Evolutionary conservation across 2,888 invertebrate genomes (phyloP), one percentile per base, ranked within the genome.

Genomic region (Rhimphoctona megacephalus): DNA sequence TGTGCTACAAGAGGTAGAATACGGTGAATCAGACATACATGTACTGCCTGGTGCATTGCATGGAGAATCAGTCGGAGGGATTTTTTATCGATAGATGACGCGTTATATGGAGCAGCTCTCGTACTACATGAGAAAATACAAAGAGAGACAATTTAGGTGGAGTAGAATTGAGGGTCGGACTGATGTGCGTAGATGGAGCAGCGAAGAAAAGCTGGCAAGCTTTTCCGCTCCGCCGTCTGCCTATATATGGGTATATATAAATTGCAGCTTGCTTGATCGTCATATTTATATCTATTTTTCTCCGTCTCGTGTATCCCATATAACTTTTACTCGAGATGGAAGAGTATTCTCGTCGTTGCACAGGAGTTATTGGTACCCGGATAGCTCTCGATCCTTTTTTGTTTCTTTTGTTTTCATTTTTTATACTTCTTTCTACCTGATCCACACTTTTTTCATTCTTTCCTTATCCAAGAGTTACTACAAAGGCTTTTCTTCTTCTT

Each of bases 281-380:
- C 89, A 90, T 90, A 91, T 91, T 90, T 90, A 89, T 92, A 90
- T 92, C 90, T 91, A 91, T 91, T 91, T 82, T 92, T 90, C 89
- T 87, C 85, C 86, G 84, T 85, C 88, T 84, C 85, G 78, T 88
- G 81, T 79, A 84, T 88, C 89, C 87, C 89, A 87, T 88, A 87
- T 88, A 88, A 81, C 82, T 85, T 83, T 39, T 9, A 57, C 57
- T 19, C 33, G 39, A 52, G 54, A 57, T 19, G 69, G 67, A 70
- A 57, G 83, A 85, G 57, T 67, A 25, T 61, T 54, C 70, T 79
- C 77, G 46, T 78, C 79, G 74, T 64, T 82, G 73, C 49, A 46
- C 72, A 69, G 69, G 83, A 86, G 84, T 84, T 84, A 84, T 86
- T 46, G 84, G 46, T 78, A 33, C 67, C 39, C 25, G 80, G 72